These are phyloP conservation scores for Andrena bucephala DNA, from an alignment of 2,888 invertebrate species.

Conservation along the genomic window DNA sequence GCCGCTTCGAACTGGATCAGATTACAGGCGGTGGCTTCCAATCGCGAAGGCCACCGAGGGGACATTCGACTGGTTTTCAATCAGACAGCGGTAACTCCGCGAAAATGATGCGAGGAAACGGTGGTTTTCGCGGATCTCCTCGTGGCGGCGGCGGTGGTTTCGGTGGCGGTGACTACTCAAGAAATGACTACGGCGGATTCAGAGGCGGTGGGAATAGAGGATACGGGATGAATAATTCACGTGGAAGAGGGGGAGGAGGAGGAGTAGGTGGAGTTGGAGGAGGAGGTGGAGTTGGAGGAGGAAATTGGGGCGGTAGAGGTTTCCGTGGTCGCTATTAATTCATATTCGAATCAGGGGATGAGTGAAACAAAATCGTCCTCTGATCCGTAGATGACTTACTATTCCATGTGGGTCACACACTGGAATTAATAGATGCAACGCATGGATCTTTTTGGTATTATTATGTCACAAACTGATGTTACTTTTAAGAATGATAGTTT, in stretches of 20 bases:
- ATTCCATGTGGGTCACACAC: no score
- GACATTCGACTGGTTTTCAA: constrained; percentile 81
- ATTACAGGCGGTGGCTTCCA: constrained; percentile 86
- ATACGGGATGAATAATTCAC: constrained; percentile 61
- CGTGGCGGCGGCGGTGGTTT: constrained; percentile 58
- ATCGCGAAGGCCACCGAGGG: constrained; percentile 86
- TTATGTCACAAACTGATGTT: no score
- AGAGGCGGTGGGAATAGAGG: constrained; percentile 69
- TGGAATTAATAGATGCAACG: no score
- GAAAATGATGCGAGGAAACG: constrained; percentile 83
- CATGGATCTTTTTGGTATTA: no score
- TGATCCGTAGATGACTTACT: not conserved
- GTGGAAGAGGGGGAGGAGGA: constrained; percentile 59
- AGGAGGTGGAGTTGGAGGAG: constrained; percentile 60
- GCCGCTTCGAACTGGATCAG: constrained; percentile 89
- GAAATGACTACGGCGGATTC: constrained; percentile 71
- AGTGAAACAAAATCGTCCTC: no score
- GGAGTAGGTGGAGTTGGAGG: constrained; percentile 63
- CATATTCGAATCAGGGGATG: no score
- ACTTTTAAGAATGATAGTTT: no score
- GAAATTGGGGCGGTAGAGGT: constrained; percentile 75
- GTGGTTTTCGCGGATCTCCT: constrained; percentile 66
- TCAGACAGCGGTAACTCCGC: constrained; percentile 79
- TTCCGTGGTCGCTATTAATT: constrained; percentile 52
- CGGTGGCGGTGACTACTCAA: constrained; percentile 54